Evolutionary conservation across 1,140 invertebrate genomes (phyloP).

Genomic region (Trachymyrmex cornetzi): DNA sequence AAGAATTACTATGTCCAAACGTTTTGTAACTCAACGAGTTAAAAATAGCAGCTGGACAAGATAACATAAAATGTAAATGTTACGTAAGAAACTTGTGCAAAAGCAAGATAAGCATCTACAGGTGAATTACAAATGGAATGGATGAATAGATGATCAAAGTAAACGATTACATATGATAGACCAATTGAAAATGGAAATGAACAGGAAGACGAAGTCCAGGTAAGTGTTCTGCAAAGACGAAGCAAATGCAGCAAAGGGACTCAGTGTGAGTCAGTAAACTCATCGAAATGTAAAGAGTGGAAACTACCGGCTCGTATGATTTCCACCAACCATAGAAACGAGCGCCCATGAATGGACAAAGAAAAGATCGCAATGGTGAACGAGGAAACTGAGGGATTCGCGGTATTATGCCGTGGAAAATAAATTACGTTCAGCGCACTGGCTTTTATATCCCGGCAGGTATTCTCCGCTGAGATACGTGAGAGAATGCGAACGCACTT

Average conservation of each 20-base stretch:
- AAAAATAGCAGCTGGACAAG: not conserved
- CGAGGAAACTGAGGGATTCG: conserved; percentile 36
- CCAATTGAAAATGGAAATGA: not conserved
- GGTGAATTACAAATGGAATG: not conserved
- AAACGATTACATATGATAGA: not conserved
- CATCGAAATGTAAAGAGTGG: conserved; percentile 35
- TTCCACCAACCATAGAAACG: conserved; percentile 20
- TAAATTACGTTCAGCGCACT: conserved; percentile 33
- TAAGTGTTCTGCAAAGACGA: conserved; percentile 30
- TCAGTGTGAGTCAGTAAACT: conserved; percentile 30
- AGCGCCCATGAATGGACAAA: conserved; percentile 45
- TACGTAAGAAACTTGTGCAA: not conserved
- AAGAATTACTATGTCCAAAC: not conserved
- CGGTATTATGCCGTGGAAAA: conserved; percentile 43
- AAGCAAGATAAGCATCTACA: not conserved
- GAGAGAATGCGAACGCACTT: conserved; percentile 59
- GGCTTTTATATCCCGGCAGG: conserved; percentile 44
- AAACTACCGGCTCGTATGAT: conserved; percentile 37
- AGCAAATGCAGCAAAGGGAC: not conserved
- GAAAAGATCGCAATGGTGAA: conserved; percentile 35
- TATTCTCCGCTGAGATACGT: conserved; percentile 43
- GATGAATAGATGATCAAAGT: conserved; percentile 15
- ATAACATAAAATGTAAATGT: not conserved
- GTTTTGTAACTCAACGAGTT: not conserved
- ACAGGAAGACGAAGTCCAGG: not conserved